Conservation (phyloP, 2,797 vertebrate genomes). For the Urosaurus nigricauda region DNA sequence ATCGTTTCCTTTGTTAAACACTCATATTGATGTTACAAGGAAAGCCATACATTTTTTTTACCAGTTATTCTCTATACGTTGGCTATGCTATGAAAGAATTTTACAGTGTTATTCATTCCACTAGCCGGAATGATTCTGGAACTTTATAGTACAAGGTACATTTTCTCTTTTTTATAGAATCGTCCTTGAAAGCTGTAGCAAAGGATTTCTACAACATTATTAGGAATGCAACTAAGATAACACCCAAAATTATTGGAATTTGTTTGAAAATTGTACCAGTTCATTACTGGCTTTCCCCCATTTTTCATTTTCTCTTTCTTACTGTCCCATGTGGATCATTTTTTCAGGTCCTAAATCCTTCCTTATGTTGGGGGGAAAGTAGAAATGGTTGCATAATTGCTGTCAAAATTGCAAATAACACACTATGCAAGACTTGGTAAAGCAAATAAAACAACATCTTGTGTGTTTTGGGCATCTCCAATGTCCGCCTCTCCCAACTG, state of each 20-base stretch:
- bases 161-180: neutral
- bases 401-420: no score
- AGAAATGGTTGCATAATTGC: no score
- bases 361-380: no score
- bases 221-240: neutral
- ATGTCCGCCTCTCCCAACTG: no score
- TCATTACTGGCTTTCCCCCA: no score
- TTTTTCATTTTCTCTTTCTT: neutral
- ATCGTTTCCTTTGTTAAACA: constrained; percentile 50
- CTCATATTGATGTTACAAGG: constrained; percentile 26
- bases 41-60: constrained; percentile 28
- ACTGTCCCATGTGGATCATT: neutral
- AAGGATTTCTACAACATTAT: accelerated
- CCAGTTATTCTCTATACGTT: neutral
- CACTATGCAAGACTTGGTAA: no score
- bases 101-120: neutral
- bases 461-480: no score
- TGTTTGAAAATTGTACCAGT: neutral
- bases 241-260: neutral
- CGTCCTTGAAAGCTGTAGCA: constrained; percentile 17
- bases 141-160: neutral
- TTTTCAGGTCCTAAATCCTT: neutral
- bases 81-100: constrained; percentile 15
- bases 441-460: no score
- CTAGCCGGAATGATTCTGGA: neutral